A percentile compares a stretch with the other conserved stretches of the same genome.
Conservation (phyloP, 2,113 vertebrate species). For the Alces alces region DNA sequence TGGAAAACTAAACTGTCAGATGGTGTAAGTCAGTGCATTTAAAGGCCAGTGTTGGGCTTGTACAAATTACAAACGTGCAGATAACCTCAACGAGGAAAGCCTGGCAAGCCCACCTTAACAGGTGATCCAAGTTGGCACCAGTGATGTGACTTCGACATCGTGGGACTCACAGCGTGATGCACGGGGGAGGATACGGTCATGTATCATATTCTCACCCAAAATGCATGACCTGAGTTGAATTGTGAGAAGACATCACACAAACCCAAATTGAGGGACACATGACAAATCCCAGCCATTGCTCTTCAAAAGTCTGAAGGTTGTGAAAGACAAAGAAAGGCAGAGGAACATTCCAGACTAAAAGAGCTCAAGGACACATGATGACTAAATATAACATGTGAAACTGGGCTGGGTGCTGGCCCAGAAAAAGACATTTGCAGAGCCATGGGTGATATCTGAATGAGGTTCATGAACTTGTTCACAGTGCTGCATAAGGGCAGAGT, state of each 20-base stretch:
- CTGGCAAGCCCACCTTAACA: background rate
- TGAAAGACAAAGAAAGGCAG: background rate
- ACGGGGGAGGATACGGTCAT: background rate
- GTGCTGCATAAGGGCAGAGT: fast-evolving
- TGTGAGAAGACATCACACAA: background rate
- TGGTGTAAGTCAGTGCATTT: background rate
- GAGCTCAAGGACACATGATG: background rate
- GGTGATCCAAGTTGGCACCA: background rate
- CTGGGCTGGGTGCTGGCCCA: no score
- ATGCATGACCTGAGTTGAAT: background rate
- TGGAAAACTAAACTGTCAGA: background rate
- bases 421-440: background rate
- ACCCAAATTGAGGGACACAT: background rate
- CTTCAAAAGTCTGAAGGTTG: background rate
- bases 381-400: background rate
- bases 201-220: background rate
- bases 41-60: background rate
- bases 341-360: background rate
- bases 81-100: background rate
- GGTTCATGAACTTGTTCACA: background rate
- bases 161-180: no score
- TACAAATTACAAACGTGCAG: background rate
- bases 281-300: background rate
- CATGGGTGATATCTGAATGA: background rate
- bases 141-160: background rate